Conservation (phyloP, 2,797 vertebrate genomes). For the Halcyon smyrnensis region DNA sequence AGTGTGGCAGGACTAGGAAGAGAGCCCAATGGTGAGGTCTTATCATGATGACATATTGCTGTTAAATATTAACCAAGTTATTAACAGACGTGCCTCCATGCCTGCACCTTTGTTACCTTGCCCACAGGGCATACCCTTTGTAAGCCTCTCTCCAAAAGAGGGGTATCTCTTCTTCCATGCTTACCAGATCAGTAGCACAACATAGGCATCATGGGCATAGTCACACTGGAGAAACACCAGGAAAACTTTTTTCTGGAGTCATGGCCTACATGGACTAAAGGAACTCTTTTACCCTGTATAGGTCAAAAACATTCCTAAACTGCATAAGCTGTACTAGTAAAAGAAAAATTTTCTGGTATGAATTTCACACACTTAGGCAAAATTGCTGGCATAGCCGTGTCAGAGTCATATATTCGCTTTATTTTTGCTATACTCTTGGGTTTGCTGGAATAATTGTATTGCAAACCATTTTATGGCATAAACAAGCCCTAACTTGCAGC, state of each 20-base stretch:
- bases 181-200: background rate
- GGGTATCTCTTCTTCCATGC: background rate
- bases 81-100: background rate
- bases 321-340: background rate
- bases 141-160: background rate
- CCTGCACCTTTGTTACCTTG: background rate
- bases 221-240: background rate
- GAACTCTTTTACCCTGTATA: rapidly evolving
- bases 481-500: background rate
- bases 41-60: background rate
- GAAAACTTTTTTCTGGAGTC: background rate
- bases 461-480: background rate
- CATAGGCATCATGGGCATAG: background rate
- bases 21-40: background rate
- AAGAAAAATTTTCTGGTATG: background rate
- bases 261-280: background rate
- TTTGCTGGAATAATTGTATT: conserved; percentile 1
- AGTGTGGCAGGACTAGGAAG: background rate
- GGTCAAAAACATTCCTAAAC: background rate
- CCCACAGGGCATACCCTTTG: background rate
- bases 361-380: background rate
- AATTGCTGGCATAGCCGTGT: background rate
- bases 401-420: background rate
- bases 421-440: background rate
- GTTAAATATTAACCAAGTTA: background rate